Base-by-base conservation (phyloP, 1,140 invertebrate species). In the Cydia splendana region DNA sequence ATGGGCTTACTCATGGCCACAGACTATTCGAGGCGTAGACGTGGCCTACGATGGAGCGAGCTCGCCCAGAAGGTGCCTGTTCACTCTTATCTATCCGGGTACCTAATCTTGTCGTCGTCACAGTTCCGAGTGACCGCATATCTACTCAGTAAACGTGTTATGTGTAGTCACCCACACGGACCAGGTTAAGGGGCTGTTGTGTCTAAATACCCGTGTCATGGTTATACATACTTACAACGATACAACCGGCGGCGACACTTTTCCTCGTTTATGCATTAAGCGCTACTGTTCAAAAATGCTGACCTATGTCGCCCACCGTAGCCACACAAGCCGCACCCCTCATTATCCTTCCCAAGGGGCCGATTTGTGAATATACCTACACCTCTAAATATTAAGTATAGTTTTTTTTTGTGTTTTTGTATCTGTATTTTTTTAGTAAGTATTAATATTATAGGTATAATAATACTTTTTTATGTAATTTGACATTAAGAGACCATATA, bases 351-450 rank as follows among this genome's bases (percentile, higher is more conserved):
- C 67, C 67, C 38, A 4, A 38, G 34, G 67, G 67, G 67, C 12
- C 67, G 28, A 71, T 71, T 71, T 71, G 67, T 42, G 38, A 71
- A 71, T 71, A n/a, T n/a, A n/a, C n/a, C n/a, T n/a, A n/a, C n/a
- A n/a, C n/a, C n/a, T n/a, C n/a, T n/a, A n/a, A n/a, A n/a, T n/a
- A n/a, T n/a, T n/a, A n/a, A n/a, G n/a, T n/a, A n/a, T n/a, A n/a
- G n/a, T n/a, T n/a, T n/a, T n/a, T n/a, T n/a, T n/a, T n/a, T n/a
- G n/a, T n/a, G n/a, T n/a, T n/a, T n/a, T n/a, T n/a, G n/a, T n/a
- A n/a, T n/a, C n/a, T n/a, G n/a, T n/a, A n/a, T n/a, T n/a, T n/a
- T n/a, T n/a, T n/a, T n/a, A n/a, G n/a, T n/a, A n/a, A n/a, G n/a
- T n/a, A n/a, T n/a, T n/a, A n/a, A n/a, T n/a, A n/a, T n/a, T n/a